Base-by-base conservation (phyloP, 2,113 vertebrate genomes). In the Apaloderma vittatum region DNA sequence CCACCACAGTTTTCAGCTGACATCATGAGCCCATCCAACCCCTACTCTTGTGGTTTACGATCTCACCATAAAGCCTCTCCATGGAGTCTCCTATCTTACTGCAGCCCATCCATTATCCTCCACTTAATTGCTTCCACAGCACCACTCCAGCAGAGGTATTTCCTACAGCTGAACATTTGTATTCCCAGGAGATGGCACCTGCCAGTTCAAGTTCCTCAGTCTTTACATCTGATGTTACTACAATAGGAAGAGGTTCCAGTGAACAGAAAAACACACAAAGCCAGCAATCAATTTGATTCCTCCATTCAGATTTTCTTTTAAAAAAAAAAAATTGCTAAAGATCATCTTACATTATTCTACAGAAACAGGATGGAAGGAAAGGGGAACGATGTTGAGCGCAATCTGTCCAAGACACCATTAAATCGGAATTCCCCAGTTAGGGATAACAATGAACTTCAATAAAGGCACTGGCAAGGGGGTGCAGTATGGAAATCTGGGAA, bases 221-320 rank as follows among this genome's bases (percentile, higher is more conserved):
- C 84, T 89, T 88, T 71, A 77, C 32, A 90, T 82, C 94, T 90
- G 61, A 73, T 84, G 54, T 87, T 95, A 29, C 52, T 89, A 66
- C 49, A 61, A 36, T 27, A 46, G 78, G 59, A 95, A 96, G 83
- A 54, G 20, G 37, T 59, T 95, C 15, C 71, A 87, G 30, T 16
- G 34, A 96, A 65, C 32, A 95, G 63, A 91, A 86, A 40, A 58
- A 30, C 37, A 48, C 13, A 54, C 0, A 0, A 85, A 94, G 11
- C 37, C 8, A 23, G n/a, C 37, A 84, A 91, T 87, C 49, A 93
- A 86, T 81, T 71, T 11, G 29, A 92, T 59, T 81, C 27, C 32
- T 58, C n/a, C 4, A 8, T 79, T 58, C 14, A 11, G 29, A 83
- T 52, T 88, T 74, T 86, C 37, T 37, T 81, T 80, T 48, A 67